Evolutionary conservation across 2,797 vertebrate species (phyloP).

Genomic region (Lemur catta): DNA sequence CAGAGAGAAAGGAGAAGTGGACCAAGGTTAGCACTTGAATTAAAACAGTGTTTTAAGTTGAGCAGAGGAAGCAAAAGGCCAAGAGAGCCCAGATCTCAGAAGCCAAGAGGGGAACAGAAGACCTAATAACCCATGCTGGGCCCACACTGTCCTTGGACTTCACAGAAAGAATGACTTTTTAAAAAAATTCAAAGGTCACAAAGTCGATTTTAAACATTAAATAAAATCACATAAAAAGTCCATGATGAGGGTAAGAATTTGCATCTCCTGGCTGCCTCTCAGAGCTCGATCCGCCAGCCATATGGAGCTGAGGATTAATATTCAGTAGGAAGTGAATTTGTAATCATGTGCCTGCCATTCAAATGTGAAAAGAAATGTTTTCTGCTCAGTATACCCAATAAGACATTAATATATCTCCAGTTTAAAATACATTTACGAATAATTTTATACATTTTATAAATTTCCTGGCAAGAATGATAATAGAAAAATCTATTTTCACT

Average conservation of each 20-base stretch:
- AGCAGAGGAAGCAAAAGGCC: neutral
- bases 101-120: neutral
- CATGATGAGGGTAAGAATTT: slow-evolving; percentile 37
- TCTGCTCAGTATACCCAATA: slow-evolving; percentile 48
- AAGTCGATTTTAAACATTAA: slow-evolving; percentile 39
- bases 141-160: neutral
- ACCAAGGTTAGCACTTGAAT: neutral
- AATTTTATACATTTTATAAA: slow-evolving; percentile 69
- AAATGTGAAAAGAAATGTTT: slow-evolving; percentile 66
- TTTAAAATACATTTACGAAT: slow-evolving; percentile 69
- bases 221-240: slow-evolving; percentile 57
- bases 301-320: slow-evolving; percentile 66
- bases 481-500: slow-evolving; percentile 68
- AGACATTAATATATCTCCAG: slow-evolving; percentile 59
- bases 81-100: neutral
- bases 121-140: neutral
- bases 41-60: neutral
- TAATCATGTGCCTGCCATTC: slow-evolving; percentile 66
- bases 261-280: slow-evolving; percentile 26
- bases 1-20: neutral
- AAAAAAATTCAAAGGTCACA: slow-evolving; percentile 1
- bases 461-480: slow-evolving; percentile 69
- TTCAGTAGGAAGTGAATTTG: slow-evolving; percentile 60
- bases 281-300: slow-evolving; percentile 46
- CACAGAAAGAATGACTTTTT: neutral